These are phyloP conservation scores for Leptodactylus fuscus DNA, from an alignment of 2,113 vertebrate genomes.

Conservation along the genomic window DNA sequence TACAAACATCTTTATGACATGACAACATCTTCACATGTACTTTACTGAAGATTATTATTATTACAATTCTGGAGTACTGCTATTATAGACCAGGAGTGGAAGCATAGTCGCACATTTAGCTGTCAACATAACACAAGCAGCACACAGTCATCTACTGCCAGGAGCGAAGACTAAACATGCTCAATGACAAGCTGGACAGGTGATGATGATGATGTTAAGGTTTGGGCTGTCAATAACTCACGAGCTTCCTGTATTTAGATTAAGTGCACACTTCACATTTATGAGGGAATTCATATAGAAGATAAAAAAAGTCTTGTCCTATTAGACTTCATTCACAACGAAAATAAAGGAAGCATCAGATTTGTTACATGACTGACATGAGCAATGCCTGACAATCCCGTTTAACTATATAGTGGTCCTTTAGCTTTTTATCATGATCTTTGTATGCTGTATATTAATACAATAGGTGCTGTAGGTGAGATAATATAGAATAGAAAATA, in stretches of 20 bases:
- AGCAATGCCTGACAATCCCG: too few species aligned
- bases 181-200: constrained; percentile 8
- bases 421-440: too few species aligned
- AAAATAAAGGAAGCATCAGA: too few species aligned
- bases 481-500: too few species aligned
- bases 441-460: too few species aligned
- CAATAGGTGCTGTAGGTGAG: too few species aligned
- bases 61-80: neutral
- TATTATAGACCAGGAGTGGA: neutral
- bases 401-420: too few species aligned
- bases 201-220: neutral
- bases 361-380: too few species aligned
- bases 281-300: neutral
- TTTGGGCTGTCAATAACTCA: neutral
- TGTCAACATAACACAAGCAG: neutral
- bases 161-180: neutral
- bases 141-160: neutral
- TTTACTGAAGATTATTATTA: neutral
- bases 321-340: too few species aligned
- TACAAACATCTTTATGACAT: neutral
- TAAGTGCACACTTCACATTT: neutral
- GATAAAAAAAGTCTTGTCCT: neutral
- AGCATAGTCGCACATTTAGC: neutral
- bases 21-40: neutral
- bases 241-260: neutral